These are phyloP conservation scores for Cecropterus lyciades DNA, from an alignment of 1,140 invertebrate species.

Conservation along the genomic window DNA sequence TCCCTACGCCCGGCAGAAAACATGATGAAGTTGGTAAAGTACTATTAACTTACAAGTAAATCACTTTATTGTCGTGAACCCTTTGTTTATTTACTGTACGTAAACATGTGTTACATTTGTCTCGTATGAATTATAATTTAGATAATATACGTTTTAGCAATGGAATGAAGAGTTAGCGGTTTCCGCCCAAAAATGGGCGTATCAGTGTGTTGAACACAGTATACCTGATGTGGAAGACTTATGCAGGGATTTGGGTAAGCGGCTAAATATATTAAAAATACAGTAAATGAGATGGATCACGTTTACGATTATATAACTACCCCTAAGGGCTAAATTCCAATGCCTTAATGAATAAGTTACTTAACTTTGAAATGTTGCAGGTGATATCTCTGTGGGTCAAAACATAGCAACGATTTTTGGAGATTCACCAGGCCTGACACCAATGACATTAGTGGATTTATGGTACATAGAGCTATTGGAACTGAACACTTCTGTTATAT, in stretches of 20 bases:
- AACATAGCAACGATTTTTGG: conserved; percentile 68
- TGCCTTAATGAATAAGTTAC: no score
- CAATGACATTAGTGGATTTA: conserved; percentile 59
- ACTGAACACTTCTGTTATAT: conserved; percentile 54
- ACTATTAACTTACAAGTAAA: conserved; percentile 4
- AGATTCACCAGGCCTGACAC: conserved; percentile 60
- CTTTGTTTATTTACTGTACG: no score
- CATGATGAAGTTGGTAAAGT: conserved; percentile 67
- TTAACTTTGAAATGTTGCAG: conserved; percentile 44
- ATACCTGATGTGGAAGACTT: conserved; percentile 47
- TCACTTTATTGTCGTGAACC: no score
- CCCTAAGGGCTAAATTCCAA: no score
- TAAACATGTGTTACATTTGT: no score
- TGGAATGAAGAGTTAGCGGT: conserved; percentile 65
- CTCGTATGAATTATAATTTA: no score
- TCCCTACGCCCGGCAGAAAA: conserved; percentile 60
- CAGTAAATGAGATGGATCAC: no score
- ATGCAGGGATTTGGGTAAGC: conserved; percentile 61
- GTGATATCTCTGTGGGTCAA: conserved; percentile 54
- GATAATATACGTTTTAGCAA: conserved; percentile 38
- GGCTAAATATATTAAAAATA: no score
- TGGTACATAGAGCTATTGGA: conserved; percentile 73
- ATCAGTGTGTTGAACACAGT: conserved; percentile 56
- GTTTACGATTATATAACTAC: no score
- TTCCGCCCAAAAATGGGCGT: conserved; percentile 67